These are phyloP conservation scores for Myotis yumanensis DNA, from an alignment of 2,113 vertebrate species.

Conservation along the genomic window DNA sequence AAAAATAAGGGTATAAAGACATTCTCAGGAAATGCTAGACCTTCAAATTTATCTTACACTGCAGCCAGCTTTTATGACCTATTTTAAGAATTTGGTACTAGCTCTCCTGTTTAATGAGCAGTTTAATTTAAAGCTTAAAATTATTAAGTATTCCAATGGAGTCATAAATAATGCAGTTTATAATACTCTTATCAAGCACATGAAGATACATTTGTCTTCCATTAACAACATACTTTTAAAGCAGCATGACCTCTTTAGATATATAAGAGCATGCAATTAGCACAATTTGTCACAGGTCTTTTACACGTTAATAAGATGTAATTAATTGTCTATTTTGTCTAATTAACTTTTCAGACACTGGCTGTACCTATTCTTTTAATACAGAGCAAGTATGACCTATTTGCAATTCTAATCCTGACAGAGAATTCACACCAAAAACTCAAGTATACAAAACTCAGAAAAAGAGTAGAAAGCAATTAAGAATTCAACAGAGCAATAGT, in stretches of 20 bases:
- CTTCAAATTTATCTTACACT: constrained; percentile 80
- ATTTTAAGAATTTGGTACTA: constrained; percentile 75
- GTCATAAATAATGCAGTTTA: constrained; percentile 87
- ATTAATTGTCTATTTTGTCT: constrained; percentile 88
- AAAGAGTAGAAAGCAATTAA: constrained; percentile 28
- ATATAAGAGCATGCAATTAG: constrained; percentile 84
- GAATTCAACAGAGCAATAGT: not conserved
- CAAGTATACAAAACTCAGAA: constrained; percentile 49
- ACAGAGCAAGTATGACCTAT: constrained; percentile 75
- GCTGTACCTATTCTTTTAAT: constrained; percentile 81
- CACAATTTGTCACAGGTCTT: constrained; percentile 87
- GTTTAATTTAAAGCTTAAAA: constrained; percentile 85
- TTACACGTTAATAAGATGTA: constrained; percentile 86
- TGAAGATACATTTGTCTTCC: constrained; percentile 86
- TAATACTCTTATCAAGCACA: constrained; percentile 84
- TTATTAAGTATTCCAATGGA: constrained; percentile 83
- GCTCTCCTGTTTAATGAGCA: constrained; percentile 82
- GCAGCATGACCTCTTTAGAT: constrained; percentile 85
- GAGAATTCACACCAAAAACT: constrained; percentile 70
- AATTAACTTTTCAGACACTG: constrained; percentile 86
- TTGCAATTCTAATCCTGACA: constrained; percentile 85
- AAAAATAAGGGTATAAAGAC: constrained; percentile 70
- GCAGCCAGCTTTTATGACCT: constrained; percentile 77
- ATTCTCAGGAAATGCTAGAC: constrained; percentile 65
- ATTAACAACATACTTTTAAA: constrained; percentile 83